phyloP scores from a whole-genome alignment of 2,888 invertebrate species.

The Pterostichus madidus region DNA sequence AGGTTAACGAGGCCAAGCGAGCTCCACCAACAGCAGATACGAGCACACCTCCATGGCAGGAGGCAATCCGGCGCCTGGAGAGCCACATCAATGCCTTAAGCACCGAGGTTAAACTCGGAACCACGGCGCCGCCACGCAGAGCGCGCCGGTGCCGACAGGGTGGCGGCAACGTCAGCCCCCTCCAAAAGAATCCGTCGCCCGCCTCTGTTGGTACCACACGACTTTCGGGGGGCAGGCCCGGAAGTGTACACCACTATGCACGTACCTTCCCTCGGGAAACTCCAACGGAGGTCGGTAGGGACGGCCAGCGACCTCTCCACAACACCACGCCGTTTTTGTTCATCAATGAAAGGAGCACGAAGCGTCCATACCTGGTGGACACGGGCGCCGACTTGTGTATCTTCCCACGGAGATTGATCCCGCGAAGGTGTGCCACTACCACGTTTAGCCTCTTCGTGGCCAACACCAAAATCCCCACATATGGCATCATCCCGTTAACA shows the following conservation, averaged over 20 bases:
- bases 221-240: not conserved
- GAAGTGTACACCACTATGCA: not conserved
- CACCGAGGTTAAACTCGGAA: not conserved
- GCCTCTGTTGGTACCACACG: conserved; percentile 2
- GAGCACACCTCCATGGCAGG: not conserved
- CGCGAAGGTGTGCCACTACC: not conserved
- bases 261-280: not conserved
- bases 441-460: conserved; percentile 4
- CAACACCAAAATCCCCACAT: conserved; percentile 20
- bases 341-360: not conserved
- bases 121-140: too few species aligned
- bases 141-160: too few species aligned
- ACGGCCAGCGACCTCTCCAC: not conserved
- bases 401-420: too few species aligned
- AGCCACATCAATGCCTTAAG: not conserved
- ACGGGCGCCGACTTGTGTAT: too few species aligned
- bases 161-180: not conserved
- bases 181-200: not conserved
- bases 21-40: not conserved
- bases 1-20: not conserved
- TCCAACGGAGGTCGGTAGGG: not conserved
- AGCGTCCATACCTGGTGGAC: too few species aligned
- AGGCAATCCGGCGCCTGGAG: not conserved
- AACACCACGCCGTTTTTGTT: conserved; percentile 16
- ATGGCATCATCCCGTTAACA: conserved; percentile 13